A percentile compares a stretch with the other conserved stretches of the same genome.
phyloP scores from a whole-genome alignment of 92 coral and sea anemone species.

The Ricordea florida region DNA sequence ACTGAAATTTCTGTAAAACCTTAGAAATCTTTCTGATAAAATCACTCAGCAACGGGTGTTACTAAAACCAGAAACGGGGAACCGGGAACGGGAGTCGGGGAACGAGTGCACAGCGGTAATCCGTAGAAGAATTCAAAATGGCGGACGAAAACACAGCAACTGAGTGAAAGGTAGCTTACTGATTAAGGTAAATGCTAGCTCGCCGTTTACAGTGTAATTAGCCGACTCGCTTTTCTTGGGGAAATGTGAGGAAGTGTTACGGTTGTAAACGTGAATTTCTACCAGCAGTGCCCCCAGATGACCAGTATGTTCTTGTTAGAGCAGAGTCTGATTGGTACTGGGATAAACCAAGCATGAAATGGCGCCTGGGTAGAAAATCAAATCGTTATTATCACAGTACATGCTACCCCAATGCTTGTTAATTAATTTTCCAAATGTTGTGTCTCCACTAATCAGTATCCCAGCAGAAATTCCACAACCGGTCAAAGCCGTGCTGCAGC shows the following conservation, averaged over 20 bases:
- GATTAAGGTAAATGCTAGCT: too few species aligned
- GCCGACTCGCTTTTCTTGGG: too few species aligned
- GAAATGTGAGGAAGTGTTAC: slow-evolving; percentile 49
- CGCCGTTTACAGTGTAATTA: too few species aligned
- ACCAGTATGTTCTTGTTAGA: slow-evolving; percentile 54
- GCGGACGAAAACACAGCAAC: too few species aligned
- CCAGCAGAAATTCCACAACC: not conserved
- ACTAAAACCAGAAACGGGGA: too few species aligned
- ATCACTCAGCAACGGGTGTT: too few species aligned
- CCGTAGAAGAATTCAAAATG: too few species aligned
- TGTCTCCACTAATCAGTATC: not conserved
- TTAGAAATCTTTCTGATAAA: too few species aligned
- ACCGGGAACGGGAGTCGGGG: too few species aligned
- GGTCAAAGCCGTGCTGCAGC: not conserved
- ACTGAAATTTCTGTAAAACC: too few species aligned
- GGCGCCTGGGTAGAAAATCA: slow-evolving; percentile 23
- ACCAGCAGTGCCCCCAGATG: slow-evolving; percentile 55
- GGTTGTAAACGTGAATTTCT: slow-evolving; percentile 48
- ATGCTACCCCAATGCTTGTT: slow-evolving; percentile 24
- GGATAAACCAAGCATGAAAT: slow-evolving; percentile 19
- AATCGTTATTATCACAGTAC: slow-evolving; percentile 52
- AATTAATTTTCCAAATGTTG: slow-evolving; percentile 12
- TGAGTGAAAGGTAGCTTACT: too few species aligned
- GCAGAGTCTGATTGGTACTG: slow-evolving; percentile 44
- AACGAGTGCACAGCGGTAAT: too few species aligned